phyloP scores from a whole-genome alignment of 2,797 vertebrate species.

The Esox masquinongy region DNA sequence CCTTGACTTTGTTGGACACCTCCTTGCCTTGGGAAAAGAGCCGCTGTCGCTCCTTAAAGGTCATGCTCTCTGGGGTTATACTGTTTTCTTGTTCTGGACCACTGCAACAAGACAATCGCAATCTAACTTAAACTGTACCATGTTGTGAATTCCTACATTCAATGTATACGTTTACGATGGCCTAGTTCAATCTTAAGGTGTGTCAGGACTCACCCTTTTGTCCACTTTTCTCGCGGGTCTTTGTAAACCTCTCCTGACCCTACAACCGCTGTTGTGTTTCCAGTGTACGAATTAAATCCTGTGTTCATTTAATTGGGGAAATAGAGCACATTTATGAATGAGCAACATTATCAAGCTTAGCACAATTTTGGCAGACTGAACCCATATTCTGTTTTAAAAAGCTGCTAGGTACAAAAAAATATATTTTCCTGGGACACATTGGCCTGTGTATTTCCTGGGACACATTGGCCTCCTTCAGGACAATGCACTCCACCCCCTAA shows the following conservation, averaged over 20 bases:
- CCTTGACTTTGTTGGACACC: slow-evolving; percentile 97
- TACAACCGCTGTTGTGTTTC: slow-evolving; percentile 84
- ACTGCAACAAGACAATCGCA: slow-evolving; percentile 22
- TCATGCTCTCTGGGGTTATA: slow-evolving; percentile 87
- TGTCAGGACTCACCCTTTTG: slow-evolving; percentile 81
- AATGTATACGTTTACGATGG: background rate
- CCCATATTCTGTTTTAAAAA: slow-evolving; percentile 12
- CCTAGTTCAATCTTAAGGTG: background rate
- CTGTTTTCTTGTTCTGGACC: slow-evolving; percentile 88
- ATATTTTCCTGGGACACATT: background rate
- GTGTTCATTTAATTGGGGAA: slow-evolving; percentile 54
- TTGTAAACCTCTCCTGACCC: slow-evolving; percentile 84
- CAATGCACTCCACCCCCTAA: background rate
- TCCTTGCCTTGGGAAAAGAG: slow-evolving; percentile 99
- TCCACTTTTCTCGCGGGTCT: slow-evolving; percentile 86
- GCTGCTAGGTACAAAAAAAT: slow-evolving; percentile 38
- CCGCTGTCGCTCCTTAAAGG: slow-evolving; percentile 96
- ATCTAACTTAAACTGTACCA: background rate
- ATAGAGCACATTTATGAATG: slow-evolving; percentile 19
- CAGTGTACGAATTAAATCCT: slow-evolving; percentile 91
- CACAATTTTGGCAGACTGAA: background rate
- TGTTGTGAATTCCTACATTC: background rate
- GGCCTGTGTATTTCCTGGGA: too few relatives aligned
- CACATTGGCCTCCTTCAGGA: background rate
- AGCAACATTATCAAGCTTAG: background rate